Evolutionary conservation across 2,113 vertebrate genomes (phyloP), one percentile per base, ranked within the genome.

Genomic region (Trichomycterus rosablanca): DNA sequence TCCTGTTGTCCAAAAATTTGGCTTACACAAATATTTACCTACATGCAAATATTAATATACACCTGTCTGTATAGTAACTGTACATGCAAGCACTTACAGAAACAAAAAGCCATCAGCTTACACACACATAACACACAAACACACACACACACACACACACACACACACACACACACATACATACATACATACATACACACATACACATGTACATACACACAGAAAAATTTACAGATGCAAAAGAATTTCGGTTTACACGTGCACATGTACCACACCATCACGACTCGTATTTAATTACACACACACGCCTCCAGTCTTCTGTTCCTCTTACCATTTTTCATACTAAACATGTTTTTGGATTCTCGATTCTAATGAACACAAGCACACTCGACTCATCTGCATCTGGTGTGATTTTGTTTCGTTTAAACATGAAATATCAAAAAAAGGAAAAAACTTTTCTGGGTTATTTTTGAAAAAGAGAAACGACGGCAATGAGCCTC

Each of bases 331-430:
- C 53, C 42, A 14, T 54, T 87, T 86, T 78, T 84, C 54, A 83
- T 79, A 84, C 35, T 81, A 19, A 85, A 87, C 84, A 74, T 59
- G 84, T 85, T 81, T 90, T 87, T 85, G 49, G 70, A 88, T n/a
- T n/a, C n/a, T n/a, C n/a, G 83, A 87, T 90, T 93, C 88, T 88
- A 87, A 88, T 81, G 89, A 90, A 94, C 92, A 92, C 89, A 91
- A 92, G 89, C 91, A 97, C 93, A 90, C 88, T 92, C n/a, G 89
- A 90, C 87, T 91, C 88, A 88, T 84, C 81, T 83, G 84, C 89
- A 90, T 88, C 85, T 89, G 84, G 87, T 87, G 87, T 89, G 88
- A 90, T 92, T 26, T 49, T 16, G 9, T 39, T 83, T 86, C 89
- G 93, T 91, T 46, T 73, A 23, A 59, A 18, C 14, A 18, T 7